phyloP scores from a whole-genome alignment of 2,888 invertebrate genomes.

The Cantharis rufa region DNA sequence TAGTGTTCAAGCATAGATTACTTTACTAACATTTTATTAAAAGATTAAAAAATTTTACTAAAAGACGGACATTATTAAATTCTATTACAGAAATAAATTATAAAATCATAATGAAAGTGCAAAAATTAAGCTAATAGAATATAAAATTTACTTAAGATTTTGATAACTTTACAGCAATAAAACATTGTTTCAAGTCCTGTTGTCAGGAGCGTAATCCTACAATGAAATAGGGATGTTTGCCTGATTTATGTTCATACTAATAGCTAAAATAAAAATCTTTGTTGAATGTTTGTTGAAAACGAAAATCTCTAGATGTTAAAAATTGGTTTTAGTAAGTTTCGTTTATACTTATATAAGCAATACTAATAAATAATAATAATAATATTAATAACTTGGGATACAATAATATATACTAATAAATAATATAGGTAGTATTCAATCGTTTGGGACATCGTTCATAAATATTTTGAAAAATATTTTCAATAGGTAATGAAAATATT shows the following conservation, averaged over 20 bases:
- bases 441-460: too few relatives aligned
- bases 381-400: not conserved
- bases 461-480: too few relatives aligned
- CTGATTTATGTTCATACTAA: conserved; percentile 12
- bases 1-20: not conserved
- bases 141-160: not conserved
- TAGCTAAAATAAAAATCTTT: conserved; percentile 5
- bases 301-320: not conserved
- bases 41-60: not conserved
- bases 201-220: conserved; percentile 9
- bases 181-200: conserved; percentile 14
- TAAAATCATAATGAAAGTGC: not conserved
- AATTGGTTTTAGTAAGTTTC: not conserved
- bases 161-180: not conserved
- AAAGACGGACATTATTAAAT: not conserved
- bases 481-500: too few relatives aligned
- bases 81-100: not conserved
- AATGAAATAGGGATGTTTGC: conserved; percentile 10
- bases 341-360: not conserved
- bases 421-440: too few relatives aligned
- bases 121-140: not conserved
- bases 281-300: conserved; percentile 1
- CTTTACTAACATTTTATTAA: not conserved
- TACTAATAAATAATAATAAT: not conserved
- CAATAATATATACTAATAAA: not conserved